These are phyloP conservation scores for Temnothorax longispinosus DNA, from an alignment of 1,140 invertebrate species.

Conservation along the genomic window DNA sequence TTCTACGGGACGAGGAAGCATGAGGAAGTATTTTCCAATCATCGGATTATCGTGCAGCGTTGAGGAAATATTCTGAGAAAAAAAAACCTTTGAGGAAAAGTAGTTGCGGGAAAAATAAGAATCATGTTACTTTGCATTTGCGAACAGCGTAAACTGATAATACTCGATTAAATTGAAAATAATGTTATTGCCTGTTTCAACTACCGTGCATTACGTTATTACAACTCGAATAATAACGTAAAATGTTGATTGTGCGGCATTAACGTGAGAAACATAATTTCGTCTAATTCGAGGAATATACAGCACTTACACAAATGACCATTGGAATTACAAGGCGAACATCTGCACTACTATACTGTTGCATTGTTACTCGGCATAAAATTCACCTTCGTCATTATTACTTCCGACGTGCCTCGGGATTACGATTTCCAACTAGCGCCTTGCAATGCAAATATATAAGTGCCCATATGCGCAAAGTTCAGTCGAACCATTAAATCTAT, in stretches of 20 bases:
- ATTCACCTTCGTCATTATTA: constrained; percentile 20
- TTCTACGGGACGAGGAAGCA: not conserved
- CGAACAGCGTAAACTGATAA: not conserved
- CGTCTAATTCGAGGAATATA: not conserved
- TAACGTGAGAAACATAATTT: not conserved
- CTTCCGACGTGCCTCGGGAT: not conserved
- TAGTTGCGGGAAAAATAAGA: not conserved
- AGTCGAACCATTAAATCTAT: constrained; percentile 13
- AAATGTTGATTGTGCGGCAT: not conserved
- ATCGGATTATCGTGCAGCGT: not conserved
- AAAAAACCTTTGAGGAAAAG: not conserved
- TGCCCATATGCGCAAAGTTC: not conserved
- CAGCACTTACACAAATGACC: not conserved
- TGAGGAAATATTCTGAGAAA: not conserved
- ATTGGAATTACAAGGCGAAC: not conserved
- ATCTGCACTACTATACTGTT: constrained; percentile 1
- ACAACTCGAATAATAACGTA: not conserved
- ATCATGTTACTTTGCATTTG: not conserved
- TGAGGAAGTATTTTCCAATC: constrained; percentile 18
- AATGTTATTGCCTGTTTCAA: not conserved
- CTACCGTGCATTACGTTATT: no score
- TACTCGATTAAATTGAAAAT: not conserved
- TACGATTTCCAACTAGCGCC: not conserved
- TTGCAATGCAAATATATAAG: constrained; percentile 7
- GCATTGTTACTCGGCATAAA: not conserved